Conservation (phyloP, 2,888 invertebrate genomes). For the Kuschelorhynchus macadamiae region DNA sequence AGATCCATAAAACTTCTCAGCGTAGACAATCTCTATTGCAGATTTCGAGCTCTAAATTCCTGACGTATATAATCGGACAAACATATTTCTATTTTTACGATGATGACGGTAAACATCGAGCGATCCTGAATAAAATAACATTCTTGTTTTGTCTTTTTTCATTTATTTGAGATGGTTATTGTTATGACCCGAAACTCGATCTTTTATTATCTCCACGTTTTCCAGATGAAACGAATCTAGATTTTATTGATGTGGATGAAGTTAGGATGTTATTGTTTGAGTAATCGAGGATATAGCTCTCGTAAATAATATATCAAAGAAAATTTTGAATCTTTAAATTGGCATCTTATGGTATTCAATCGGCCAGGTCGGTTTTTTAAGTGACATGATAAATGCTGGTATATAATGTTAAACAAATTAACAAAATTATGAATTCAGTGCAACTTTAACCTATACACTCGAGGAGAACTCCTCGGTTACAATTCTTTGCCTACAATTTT, state of each 20-base stretch:
- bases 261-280: background rate
- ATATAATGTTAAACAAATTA: too few species aligned
- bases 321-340: too few species aligned
- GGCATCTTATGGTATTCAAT: too few species aligned
- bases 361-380: too few species aligned
- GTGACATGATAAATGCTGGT: too few species aligned
- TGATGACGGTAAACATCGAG: constrained; percentile 19
- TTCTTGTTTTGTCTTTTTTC: constrained; percentile 25
- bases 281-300: too few species aligned
- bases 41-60: constrained; percentile 6
- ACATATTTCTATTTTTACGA: constrained; percentile 28
- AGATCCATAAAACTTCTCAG: background rate
- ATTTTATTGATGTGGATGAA: background rate
- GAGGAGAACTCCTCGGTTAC: too few species aligned
- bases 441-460: too few species aligned
- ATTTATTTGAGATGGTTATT: constrained; percentile 22
- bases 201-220: constrained; percentile 27
- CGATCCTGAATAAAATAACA: constrained; percentile 25
- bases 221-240: constrained; percentile 19
- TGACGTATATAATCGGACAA: constrained; percentile 6
- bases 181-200: constrained; percentile 16
- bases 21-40: background rate
- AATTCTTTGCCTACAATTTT: too few species aligned
- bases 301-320: too few species aligned
- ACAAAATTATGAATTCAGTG: too few species aligned